phyloP scores from a whole-genome alignment of 1,140 invertebrate genomes.

The Anastrepha ludens region DNA sequence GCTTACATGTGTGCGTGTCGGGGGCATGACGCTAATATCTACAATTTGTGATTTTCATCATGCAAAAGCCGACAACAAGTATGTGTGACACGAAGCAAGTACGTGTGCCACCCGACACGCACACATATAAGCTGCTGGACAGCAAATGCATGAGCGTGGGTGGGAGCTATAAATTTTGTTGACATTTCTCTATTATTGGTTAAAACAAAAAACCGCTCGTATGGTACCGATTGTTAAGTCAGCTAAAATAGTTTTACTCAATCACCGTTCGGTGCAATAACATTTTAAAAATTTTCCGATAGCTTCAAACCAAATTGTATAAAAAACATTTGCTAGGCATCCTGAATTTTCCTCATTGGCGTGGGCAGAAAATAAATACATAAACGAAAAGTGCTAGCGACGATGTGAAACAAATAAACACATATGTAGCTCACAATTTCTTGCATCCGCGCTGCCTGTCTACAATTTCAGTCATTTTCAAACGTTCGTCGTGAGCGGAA shows the following conservation, averaged over 20 bases:
- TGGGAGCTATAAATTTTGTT: no score
- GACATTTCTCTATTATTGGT: no score
- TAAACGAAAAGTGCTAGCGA: neutral
- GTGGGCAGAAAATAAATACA: slow-evolving; percentile 7
- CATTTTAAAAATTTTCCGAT: neutral
- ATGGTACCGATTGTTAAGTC: slow-evolving; percentile 5
- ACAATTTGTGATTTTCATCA: no score
- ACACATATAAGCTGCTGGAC: no score
- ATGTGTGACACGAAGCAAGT: no score
- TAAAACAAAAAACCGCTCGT: no score
- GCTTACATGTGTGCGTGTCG: no score
- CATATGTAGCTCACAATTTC: neutral
- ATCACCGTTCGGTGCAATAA: neutral
- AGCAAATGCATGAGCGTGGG: no score
- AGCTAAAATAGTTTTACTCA: neutral
- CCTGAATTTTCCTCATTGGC: neutral
- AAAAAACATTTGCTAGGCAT: neutral
- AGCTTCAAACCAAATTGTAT: no score
- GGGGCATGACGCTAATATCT: no score
- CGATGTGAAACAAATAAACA: neutral
- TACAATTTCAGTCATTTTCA: slow-evolving; percentile 30
- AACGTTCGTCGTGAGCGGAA: slow-evolving; percentile 23
- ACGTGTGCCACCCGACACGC: no score
- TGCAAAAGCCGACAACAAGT: no score
- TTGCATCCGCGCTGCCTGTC: neutral